Evolutionary conservation across 2,888 invertebrate genomes (phyloP), one percentile per base, ranked within the genome.

Genomic region (Thera britannica): DNA sequence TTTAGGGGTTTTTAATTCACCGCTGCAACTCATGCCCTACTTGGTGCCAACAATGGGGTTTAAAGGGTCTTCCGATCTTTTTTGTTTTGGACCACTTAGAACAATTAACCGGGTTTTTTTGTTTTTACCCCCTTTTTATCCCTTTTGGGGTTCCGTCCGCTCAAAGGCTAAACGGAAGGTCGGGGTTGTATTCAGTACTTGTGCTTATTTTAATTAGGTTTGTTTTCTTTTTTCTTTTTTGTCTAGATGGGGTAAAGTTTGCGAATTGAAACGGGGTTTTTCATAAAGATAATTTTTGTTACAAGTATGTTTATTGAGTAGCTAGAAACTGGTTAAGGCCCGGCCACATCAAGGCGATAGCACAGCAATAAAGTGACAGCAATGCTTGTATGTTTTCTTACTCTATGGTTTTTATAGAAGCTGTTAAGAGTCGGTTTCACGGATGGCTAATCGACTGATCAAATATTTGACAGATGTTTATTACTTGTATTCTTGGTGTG

Each of bases 41-140:
- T 79, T 81, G 78, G 77, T 77, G 73, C 63, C 74, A 78, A 87
- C 85, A 62, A 87, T 81, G 77, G 80, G 75, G 79, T 81, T 82
- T 80, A 83, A 83, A 83, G 75, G 66, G 63, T 75, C 79, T 77
- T 76, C 79, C 79, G 78, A 79, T 79, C 75, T 81, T 84, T 85
- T 86, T 81, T 77, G 76, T 83, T 77, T 23, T 79, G 75, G 76
- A 82, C 77, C 88, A 85, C 86, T 87, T 86, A 86, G 86, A 85
- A 89, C 88, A 88, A 89, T 89, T 87, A 87, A 84, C 77, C 75
- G 23, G 78, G 62, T 85, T 84, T 79, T 86, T 83, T 81, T 78
- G 79, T 79, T 68, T 72, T 41, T 44, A 48, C 58, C 62, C 56
- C 48, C 54, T 79, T 68, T 72, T 41, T 44, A 48, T 55, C 62